Evolutionary conservation across 2,888 invertebrate species (phyloP), one percentile per base, ranked within the genome.

Genomic region (Lasioglossum leucozonium): DNA sequence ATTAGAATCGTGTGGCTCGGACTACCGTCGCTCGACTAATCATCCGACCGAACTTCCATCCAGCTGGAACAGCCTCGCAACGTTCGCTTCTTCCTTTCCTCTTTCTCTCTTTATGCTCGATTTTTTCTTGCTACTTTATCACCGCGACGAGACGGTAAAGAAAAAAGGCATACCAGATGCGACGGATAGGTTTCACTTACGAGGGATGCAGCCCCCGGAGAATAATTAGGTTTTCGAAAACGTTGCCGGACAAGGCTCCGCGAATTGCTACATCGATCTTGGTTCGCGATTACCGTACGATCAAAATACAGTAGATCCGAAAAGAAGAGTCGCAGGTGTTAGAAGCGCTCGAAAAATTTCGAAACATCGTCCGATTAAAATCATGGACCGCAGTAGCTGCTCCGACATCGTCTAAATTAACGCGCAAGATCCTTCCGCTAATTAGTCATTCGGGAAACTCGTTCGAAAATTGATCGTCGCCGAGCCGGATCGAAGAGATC

Each of bases 1-100:
- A 94, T 94, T 94, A 93, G 90, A 90, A 85, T 81, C 87, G 85
- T 87, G 91, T 87, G 89, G 87, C 82, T 87, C 82, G 84, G 85
- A 90, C 92, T 93, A 93, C 93, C 90, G 93, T 89, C 81, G 82
- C 78, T 82, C 86, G 84, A 73, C 89, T 82, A 84, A 90, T 90
- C 89, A 72, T 77, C 77, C 74, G 65, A 83, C 81, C 58, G 55
- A 69, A 73, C 37, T 37, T 81, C 72, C 78, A 62, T 58, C 79
- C 81, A 77, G 47, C 44, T 67, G 44, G 55, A 74, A 67, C 71
- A 72, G 69, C 82, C 75, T 79, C 34, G 65, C 34, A 18, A 65
- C 34, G 30, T 34, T 30, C 65, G 18, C 65, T 65, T 34, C 22
- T 30, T 65, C 65, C 18, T 30, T 34, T 18, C 18, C 62, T 30